A percentile compares a stretch with the other conserved stretches of the same genome.
phyloP scores from a whole-genome alignment of 2,113 vertebrate species.

The Glaucomys volans region DNA sequence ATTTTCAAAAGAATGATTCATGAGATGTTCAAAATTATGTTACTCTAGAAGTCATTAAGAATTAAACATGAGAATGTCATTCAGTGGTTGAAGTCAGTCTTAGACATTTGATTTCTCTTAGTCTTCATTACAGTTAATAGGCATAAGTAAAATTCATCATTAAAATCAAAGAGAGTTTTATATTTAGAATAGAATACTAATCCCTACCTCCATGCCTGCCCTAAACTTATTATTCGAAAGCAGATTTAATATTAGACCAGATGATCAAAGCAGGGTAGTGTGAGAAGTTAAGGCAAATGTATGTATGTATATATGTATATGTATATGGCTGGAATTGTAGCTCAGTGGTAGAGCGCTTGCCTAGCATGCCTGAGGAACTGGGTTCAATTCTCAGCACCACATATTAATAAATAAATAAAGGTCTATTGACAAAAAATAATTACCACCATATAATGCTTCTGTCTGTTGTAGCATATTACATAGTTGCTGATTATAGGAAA shows the following conservation, averaged over 20 bases:
- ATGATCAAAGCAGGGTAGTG: not conserved
- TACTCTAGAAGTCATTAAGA: not conserved
- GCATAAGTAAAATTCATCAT: slow-evolving; percentile 10
- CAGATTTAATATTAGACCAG: slow-evolving; percentile 16
- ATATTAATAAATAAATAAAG: too few relatives aligned
- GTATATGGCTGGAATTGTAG: too few relatives aligned
- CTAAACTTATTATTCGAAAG: not conserved
- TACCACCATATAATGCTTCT: not conserved
- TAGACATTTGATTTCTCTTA: not conserved
- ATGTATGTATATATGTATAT: not conserved
- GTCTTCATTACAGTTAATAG: not conserved
- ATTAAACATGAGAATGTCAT: not conserved
- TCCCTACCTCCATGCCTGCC: too few relatives aligned
- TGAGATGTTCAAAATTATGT: not conserved
- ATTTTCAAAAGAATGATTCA: slow-evolving; percentile 40
- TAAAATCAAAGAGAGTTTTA: slow-evolving; percentile 11
- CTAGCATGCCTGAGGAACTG: too few relatives aligned
- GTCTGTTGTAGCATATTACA: not conserved
- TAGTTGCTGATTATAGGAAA: not conserved
- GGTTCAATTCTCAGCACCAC: too few relatives aligned
- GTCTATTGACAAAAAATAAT: not conserved
- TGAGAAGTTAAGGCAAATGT: not conserved
- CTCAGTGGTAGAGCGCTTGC: too few relatives aligned
- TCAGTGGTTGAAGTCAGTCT: not conserved
- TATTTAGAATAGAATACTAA: slow-evolving; percentile 23